Evolutionary conservation across 2,113 vertebrate species (phyloP).

Genomic region (Sterna hirundo): DNA sequence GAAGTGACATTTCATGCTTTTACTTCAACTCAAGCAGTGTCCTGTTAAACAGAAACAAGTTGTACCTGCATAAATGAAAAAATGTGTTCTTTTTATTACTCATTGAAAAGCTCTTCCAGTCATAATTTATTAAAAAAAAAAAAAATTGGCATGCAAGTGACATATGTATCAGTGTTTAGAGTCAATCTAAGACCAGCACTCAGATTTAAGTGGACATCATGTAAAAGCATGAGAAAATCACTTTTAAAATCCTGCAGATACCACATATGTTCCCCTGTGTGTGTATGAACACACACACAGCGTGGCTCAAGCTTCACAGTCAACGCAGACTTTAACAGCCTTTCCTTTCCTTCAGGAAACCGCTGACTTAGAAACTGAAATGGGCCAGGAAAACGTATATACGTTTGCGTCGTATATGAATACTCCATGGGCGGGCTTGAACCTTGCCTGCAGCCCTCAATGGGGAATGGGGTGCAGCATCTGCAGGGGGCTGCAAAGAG

Average conservation of each 20-base stretch:
- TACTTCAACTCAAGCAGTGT: background rate
- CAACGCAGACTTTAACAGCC: background rate
- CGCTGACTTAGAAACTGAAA: background rate
- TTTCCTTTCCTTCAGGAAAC: background rate
- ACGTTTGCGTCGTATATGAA: background rate
- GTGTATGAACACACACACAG: background rate
- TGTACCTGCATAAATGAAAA: background rate
- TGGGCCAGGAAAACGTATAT: fast-evolving
- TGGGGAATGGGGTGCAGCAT: background rate
- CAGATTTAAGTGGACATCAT: background rate
- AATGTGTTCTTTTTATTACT: background rate
- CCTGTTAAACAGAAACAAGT: background rate
- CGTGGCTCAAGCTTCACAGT: background rate
- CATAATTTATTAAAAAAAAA: background rate
- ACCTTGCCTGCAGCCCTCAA: background rate
- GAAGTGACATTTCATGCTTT: background rate
- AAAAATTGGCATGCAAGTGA: background rate
- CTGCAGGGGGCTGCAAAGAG: background rate
- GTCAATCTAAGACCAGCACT: background rate
- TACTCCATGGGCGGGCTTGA: background rate
- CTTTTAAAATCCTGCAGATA: background rate
- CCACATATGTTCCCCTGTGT: background rate
- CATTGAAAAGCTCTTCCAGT: background rate
- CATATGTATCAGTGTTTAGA: background rate
- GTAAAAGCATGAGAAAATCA: conserved; percentile 27